Evolutionary conservation across 2,888 invertebrate species (phyloP).

Genomic region (Eilema griseolum): DNA sequence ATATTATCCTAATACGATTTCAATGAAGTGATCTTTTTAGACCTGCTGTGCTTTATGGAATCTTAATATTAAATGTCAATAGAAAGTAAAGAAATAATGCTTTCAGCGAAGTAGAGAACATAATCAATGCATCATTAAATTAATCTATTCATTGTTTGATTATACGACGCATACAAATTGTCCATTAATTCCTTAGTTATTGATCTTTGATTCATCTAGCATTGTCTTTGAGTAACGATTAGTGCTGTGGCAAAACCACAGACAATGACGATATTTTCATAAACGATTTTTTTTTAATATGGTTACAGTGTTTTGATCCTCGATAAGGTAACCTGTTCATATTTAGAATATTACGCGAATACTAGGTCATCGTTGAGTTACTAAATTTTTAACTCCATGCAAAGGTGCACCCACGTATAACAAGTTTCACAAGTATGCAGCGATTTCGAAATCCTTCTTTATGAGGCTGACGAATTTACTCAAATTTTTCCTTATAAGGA

Average conservation of each 20-base stretch:
- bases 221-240: conserved; percentile 24
- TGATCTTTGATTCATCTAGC: conserved; percentile 16
- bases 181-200: conserved; percentile 19
- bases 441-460: not conserved
- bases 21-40: no score
- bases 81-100: conserved; percentile 4
- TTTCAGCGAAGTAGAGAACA: not conserved
- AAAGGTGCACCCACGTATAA: not conserved
- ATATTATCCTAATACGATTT: no score
- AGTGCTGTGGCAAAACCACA: conserved; percentile 9
- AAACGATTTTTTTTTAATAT: not conserved
- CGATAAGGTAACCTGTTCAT: not conserved
- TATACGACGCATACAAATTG: conserved; percentile 29
- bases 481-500: no score
- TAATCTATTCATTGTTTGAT: conserved; percentile 32
- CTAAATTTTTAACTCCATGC: no score
- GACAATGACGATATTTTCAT: conserved; percentile 1
- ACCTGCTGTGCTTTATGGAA: no score
- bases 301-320: not conserved
- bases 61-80: not conserved
- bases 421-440: not conserved
- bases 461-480: not conserved
- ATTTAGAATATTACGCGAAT: not conserved
- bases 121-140: conserved; percentile 24
- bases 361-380: not conserved